These are phyloP conservation scores for Thera obeliscata DNA, from an alignment of 2,888 invertebrate genomes.

Conservation along the genomic window DNA sequence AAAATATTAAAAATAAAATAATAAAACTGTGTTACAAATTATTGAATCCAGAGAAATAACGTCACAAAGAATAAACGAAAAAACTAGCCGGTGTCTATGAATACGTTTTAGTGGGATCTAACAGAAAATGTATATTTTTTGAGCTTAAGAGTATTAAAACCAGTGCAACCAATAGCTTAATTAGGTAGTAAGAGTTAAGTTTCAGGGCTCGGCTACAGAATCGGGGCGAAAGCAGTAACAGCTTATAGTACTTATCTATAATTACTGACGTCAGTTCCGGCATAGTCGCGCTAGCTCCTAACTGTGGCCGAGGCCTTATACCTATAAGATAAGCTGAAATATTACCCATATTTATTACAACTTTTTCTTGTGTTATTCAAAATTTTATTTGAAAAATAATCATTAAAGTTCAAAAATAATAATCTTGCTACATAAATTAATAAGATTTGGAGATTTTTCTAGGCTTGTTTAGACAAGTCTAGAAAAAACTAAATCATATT, in stretches of 20 bases:
- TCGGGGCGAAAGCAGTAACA: background rate
- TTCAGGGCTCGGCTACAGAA: background rate
- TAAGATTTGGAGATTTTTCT: background rate
- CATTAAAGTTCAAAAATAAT: background rate
- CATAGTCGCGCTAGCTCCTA: background rate
- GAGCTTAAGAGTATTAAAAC: background rate
- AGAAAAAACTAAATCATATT: background rate
- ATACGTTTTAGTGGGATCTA: background rate
- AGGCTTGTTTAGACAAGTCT: background rate
- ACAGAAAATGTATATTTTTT: background rate
- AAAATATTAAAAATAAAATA: too few relatives aligned
- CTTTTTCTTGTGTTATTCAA: background rate
- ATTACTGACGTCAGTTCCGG: background rate
- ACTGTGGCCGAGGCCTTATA: background rate
- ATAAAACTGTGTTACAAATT: too few relatives aligned
- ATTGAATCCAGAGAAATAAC: too few relatives aligned
- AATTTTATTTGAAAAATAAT: conserved; percentile 2
- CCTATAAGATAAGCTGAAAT: conserved; percentile 7
- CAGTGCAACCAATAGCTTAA: conserved; percentile 6
- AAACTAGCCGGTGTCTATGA: too few relatives aligned
- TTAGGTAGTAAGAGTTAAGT: conserved; percentile 12
- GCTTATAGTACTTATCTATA: background rate
- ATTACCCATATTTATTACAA: conserved; percentile 7
- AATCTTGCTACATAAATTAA: conserved; percentile 7
- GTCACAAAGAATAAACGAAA: too few relatives aligned